These are phyloP conservation scores for Craterocephalus amniculus DNA, from an alignment of 2,797 vertebrate genomes.

Conservation along the genomic window DNA sequence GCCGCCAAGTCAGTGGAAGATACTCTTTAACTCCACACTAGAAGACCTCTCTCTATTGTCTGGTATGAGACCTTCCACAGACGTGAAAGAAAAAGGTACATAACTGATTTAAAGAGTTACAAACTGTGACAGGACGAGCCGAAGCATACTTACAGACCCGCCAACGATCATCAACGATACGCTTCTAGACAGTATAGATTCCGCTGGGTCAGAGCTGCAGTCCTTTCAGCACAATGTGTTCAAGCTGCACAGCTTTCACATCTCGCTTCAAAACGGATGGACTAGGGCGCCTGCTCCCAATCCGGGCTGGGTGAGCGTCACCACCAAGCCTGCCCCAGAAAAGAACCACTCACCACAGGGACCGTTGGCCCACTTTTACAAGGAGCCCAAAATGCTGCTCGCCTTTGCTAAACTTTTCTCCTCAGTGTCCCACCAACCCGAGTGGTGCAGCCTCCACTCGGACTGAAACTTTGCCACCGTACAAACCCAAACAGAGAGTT, in stretches of 20 bases:
- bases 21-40: conserved; percentile 45
- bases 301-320: conserved; percentile 78
- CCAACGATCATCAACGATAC: conserved; percentile 29
- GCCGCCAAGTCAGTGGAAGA: conserved; percentile 30
- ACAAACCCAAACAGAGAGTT: background rate
- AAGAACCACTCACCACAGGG: conserved; percentile 81
- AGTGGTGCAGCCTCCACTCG: background rate
- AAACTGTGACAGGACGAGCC: conserved; percentile 29
- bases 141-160: conserved; percentile 59
- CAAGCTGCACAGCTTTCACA: conserved; percentile 33
- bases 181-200: conserved; percentile 19
- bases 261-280: conserved; percentile 65
- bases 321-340: conserved; percentile 82
- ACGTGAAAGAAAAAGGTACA: background rate
- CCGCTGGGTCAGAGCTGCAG: conserved; percentile 26
- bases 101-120: background rate
- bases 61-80: conserved; percentile 3
- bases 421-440: conserved; percentile 46
- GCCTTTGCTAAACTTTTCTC: conserved; percentile 76
- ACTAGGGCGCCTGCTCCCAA: conserved; percentile 74
- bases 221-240: conserved; percentile 39
- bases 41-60: background rate
- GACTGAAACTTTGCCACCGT: background rate
- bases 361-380: conserved; percentile 83
- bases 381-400: conserved; percentile 75